Conservation (phyloP, 2,888 invertebrate genomes). For the Leucania comma region DNA sequence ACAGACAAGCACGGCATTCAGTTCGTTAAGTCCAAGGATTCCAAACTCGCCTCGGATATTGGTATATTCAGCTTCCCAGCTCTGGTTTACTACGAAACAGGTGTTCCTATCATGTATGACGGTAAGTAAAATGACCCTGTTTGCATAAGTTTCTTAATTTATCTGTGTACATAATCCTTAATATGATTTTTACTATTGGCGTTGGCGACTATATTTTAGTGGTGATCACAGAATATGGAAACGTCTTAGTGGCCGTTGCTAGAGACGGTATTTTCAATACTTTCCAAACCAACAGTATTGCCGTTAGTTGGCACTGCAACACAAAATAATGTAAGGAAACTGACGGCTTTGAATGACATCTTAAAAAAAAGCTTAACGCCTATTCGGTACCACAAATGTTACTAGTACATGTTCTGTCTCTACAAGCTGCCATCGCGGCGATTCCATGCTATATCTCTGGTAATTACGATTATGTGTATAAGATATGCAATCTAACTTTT, state of each 20-base stretch:
- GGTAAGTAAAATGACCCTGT: conserved; percentile 91
- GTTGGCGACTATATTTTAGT: conserved; percentile 17
- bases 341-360: neutral
- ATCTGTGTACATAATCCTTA: conserved; percentile 39
- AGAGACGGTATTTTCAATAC: neutral
- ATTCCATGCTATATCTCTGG: neutral
- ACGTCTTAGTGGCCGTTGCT: neutral
- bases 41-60: conserved; percentile 96
- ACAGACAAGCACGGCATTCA: conserved; percentile 98
- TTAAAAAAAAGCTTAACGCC: neutral
- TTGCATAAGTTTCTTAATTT: conserved; percentile 13
- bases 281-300: neutral
- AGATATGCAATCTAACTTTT: conserved; percentile 69
- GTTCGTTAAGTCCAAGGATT: conserved; percentile 98
- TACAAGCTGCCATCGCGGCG: neutral
- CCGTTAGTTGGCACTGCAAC: neutral
- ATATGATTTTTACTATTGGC: conserved; percentile 11
- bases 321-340: neutral
- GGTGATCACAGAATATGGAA: conserved; percentile 3
- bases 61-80: conserved; percentile 98
- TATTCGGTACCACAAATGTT: neutral
- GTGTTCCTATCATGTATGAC: conserved; percentile 98
- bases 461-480: conserved; percentile 20
- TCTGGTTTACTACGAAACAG: conserved; percentile 97
- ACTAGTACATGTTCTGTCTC: neutral